Conservation (phyloP, 2,797 vertebrate species). For the Paguma larvata region DNA sequence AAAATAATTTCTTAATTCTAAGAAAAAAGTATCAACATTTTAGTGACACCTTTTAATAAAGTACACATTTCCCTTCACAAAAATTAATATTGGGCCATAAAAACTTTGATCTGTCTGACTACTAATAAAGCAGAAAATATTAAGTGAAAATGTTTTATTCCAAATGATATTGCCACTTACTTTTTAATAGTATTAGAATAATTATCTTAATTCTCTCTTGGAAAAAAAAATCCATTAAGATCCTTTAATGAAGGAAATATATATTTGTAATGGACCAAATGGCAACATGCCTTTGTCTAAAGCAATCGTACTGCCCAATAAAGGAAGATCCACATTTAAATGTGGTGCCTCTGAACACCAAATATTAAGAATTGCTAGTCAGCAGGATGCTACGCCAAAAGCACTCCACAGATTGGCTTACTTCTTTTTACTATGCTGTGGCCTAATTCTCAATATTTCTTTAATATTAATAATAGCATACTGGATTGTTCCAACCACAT, state of each 20-base stretch:
- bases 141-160: constrained; percentile 68
- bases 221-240: constrained; percentile 62
- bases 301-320: constrained; percentile 36
- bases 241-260: constrained; percentile 74
- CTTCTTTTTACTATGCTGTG: not conserved
- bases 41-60: not conserved
- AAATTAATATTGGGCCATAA: constrained; percentile 42
- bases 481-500: not conserved
- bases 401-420: constrained; percentile 54
- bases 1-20: constrained; percentile 53
- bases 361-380: constrained; percentile 67
- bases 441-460: not conserved
- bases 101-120: not conserved
- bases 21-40: not conserved
- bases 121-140: constrained; percentile 62
- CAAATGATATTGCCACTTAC: constrained; percentile 39
- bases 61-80: constrained; percentile 5
- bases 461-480: constrained; percentile 26
- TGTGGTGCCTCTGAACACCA: not conserved
- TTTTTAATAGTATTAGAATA: constrained; percentile 68
- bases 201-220: constrained; percentile 74
- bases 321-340: constrained; percentile 32
- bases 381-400: constrained; percentile 64
- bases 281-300: constrained; percentile 69
- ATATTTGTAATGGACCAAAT: constrained; percentile 76